Evolutionary conservation across 2,113 vertebrate genomes (phyloP).

Genomic region (Dissostichus mawsoni): DNA sequence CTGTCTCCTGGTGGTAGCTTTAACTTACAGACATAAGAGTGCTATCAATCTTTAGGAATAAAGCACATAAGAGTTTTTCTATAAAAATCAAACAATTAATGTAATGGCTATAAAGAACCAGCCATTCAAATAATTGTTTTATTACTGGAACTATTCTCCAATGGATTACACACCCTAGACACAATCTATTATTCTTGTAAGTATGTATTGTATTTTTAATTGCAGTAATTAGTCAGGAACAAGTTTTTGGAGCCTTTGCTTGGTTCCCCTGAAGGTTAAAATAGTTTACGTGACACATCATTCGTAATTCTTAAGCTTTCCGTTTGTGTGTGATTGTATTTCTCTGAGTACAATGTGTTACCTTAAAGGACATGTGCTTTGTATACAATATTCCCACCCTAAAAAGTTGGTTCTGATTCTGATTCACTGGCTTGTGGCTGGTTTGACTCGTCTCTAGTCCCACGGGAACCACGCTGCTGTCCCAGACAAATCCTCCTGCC

Average conservation of each 20-base stretch:
- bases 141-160: background rate
- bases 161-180: conserved; percentile 12
- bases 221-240: conserved; percentile 61
- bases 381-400: conserved; percentile 40
- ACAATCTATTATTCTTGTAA: conserved; percentile 2
- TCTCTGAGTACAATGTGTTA: conserved; percentile 18
- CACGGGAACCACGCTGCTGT: conserved; percentile 74
- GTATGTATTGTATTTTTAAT: conserved; percentile 61
- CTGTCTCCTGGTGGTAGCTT: background rate
- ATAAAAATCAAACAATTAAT: background rate
- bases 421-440: conserved; percentile 40
- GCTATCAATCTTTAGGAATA: background rate
- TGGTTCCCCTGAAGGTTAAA: conserved; percentile 41
- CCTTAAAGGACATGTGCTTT: conserved; percentile 39
- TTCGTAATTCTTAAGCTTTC: conserved; percentile 9
- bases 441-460: conserved; percentile 59
- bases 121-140: background rate
- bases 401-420: conserved; percentile 55
- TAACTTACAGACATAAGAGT: background rate
- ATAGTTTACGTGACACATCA: conserved; percentile 34
- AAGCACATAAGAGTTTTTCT: background rate
- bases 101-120: background rate
- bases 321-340: conserved; percentile 26
- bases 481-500: conserved; percentile 76
- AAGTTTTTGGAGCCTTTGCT: conserved; percentile 38